These are phyloP conservation scores for Ornithorhynchus anatinus DNA, from an alignment of 2,113 vertebrate genomes.

Conservation along the genomic window DNA sequence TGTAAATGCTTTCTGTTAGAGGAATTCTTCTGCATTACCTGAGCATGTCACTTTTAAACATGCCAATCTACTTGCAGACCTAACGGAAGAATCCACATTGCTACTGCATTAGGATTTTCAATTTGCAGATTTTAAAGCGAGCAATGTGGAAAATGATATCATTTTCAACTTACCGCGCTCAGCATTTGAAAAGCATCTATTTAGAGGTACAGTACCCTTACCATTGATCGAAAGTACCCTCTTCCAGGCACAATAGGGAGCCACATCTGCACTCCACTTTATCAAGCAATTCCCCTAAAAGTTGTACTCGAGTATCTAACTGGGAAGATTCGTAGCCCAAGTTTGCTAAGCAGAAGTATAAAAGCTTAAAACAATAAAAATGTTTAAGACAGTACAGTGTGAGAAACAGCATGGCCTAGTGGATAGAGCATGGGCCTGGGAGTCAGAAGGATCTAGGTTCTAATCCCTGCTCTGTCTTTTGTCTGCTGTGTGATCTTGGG, in stretches of 20 bases:
- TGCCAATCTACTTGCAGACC: neutral
- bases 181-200: neutral
- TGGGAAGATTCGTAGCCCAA: too few relatives aligned
- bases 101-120: constrained; percentile 1
- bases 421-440: too few relatives aligned
- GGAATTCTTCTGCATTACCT: neutral
- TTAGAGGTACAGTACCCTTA: neutral
- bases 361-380: too few relatives aligned
- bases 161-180: neutral
- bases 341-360: too few relatives aligned
- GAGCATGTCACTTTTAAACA: neutral
- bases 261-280: too few relatives aligned
- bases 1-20: neutral
- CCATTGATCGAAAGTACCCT: neutral
- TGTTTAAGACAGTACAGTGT: too few relatives aligned
- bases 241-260: neutral
- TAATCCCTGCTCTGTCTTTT: too few relatives aligned
- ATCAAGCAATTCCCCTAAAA: too few relatives aligned
- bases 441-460: too few relatives aligned
- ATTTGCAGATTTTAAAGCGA: neutral
- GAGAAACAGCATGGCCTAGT: too few relatives aligned
- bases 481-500: too few relatives aligned
- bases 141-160: neutral
- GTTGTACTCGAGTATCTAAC: too few relatives aligned
- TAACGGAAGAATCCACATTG: neutral